phyloP scores from a whole-genome alignment of 2,797 vertebrate genomes.

The Paedocypris micromegethes region DNA sequence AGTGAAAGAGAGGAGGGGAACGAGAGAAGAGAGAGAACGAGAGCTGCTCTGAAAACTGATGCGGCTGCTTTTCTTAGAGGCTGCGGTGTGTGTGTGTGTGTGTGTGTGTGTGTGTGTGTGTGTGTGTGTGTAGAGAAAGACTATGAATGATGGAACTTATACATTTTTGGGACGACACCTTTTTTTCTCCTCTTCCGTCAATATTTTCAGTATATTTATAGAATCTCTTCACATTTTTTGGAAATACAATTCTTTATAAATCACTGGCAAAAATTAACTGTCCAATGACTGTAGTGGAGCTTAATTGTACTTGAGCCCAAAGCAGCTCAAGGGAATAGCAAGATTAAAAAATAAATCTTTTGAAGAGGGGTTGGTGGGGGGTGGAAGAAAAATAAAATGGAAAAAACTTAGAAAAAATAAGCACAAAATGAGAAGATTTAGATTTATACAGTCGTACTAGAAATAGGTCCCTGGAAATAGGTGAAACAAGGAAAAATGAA shows the following conservation, averaged over 20 bases:
- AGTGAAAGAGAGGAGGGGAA: conserved; percentile 36
- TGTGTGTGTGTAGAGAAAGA: neutral
- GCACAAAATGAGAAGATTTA: no score
- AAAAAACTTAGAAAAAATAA: neutral
- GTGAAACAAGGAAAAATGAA: no score
- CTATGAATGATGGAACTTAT: conserved; percentile 44
- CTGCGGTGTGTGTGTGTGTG: conserved; percentile 46
- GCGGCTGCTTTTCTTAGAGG: conserved; percentile 53
- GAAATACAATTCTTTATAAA: no score
- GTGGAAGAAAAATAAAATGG: neutral
- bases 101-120: conserved; percentile 32
- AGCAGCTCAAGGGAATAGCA: neutral
- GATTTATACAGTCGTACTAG: no score
- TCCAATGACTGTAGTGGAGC: conserved; percentile 20
- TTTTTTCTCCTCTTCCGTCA: conserved; percentile 19
- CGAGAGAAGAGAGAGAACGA: conserved; percentile 35
- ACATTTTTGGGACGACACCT: conserved; percentile 29
- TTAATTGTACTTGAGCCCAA: neutral
- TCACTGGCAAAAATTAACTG: conserved; percentile 26
- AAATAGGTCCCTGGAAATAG: no score
- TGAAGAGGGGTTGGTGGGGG: neutral
- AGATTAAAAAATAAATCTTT: neutral
- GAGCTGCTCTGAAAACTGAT: conserved; percentile 53
- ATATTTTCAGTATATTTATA: conserved; percentile 17
- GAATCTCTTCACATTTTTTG: neutral